These are phyloP conservation scores for Entelurus aequoreus DNA, from an alignment of 2,113 vertebrate species.

Conservation along the genomic window DNA sequence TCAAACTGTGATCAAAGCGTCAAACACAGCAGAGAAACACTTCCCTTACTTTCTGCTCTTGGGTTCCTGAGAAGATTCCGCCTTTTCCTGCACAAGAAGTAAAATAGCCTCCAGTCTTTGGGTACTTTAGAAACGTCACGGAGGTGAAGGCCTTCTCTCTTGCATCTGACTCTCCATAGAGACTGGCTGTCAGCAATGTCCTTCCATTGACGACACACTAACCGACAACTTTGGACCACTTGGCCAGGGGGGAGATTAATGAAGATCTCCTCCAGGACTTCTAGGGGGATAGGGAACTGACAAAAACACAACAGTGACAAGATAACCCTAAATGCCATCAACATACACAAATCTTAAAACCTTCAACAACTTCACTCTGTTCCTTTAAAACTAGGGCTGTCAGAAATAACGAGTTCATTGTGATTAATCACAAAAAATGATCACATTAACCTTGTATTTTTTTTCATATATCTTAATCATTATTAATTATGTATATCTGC, in stretches of 20 bases:
- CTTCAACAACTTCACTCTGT: too few species aligned
- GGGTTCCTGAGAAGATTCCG: constrained; percentile 71
- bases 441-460: too few species aligned
- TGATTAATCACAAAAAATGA: too few species aligned
- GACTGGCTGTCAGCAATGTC: constrained; percentile 61
- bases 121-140: constrained; percentile 17
- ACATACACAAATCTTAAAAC: neutral
- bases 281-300: constrained; percentile 41
- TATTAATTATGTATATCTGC: too few species aligned
- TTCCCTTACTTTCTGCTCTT: constrained; percentile 53
- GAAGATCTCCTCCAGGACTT: constrained; percentile 67
- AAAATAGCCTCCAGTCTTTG: constrained; percentile 62
- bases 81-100: constrained; percentile 55
- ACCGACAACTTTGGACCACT: constrained; percentile 54
- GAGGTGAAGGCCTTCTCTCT: constrained; percentile 52
- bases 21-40: neutral
- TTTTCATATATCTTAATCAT: too few species aligned
- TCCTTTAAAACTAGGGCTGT: too few species aligned
- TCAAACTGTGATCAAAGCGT: neutral
- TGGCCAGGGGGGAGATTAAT: constrained; percentile 46
- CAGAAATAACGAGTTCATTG: too few species aligned
- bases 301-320: neutral
- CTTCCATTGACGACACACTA: constrained; percentile 67
- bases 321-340: neutral
- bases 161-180: constrained; percentile 65